Base-by-base conservation (phyloP, 2,113 vertebrate genomes). In the Carollia perspicillata region DNA sequence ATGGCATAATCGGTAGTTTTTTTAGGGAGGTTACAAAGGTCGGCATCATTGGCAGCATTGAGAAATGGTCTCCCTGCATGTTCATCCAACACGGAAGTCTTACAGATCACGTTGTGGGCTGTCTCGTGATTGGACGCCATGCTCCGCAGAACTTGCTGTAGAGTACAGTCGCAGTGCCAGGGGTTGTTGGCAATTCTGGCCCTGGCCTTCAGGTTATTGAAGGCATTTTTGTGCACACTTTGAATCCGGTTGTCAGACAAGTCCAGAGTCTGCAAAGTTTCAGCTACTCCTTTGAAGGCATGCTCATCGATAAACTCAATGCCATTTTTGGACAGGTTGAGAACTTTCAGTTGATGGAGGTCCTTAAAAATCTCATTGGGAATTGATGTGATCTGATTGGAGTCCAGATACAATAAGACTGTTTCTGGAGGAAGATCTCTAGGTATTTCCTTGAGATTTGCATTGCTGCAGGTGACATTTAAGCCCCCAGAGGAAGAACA, bases 1-100 rank as follows among this genome's bases (percentile, higher is more conserved):
- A 99, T 99, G 96, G 99, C 99, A 0, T 99, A 99, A 97, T 99
- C 99, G 6, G 99, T 99, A 93, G 99, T 99, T 98, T 99, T 99
- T 99, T 99, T 99, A 8, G 99, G 99, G 95, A 99, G 98, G 98
- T 99, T 99, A 97, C 99, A 99, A 93, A 99, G 99, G 98, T 99
- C 99, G 0, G 99, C 99, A 0, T 99, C 99, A 0, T 98, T 98
- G 97, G 98, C 98, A 92, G 99, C 98, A 0, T 99, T 99, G 97
- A 99, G 98, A 98, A 99, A 99, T 0, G 99, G 99, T n/a, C 99
- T 98, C 97, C 99, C 99, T 6, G 99, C 98, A 0, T 99, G 99
- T 92, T 99, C 99, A 0, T 98, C 99, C 90, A 99, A 98, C 95
- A 99, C 99, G 0, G 99, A 99, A 53, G 99, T 99, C 97, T 99